Percentiles rank a stretch among this genome's conserved stretches.
These are phyloP conservation scores for Anoplopoma fimbria DNA, from an alignment of 2,113 vertebrate species.

Conservation along the genomic window DNA sequence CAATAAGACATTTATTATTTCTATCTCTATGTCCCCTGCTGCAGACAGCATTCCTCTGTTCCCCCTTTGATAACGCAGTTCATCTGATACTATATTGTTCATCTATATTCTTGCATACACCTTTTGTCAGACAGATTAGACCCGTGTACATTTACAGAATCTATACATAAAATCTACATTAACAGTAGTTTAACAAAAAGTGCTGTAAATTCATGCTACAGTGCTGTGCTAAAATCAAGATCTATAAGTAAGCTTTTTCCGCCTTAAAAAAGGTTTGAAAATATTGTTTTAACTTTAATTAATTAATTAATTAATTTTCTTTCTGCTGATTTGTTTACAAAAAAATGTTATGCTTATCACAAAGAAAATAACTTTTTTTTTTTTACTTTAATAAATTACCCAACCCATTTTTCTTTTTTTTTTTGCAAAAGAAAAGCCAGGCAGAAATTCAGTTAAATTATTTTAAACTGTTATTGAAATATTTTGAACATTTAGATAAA, in stretches of 20 bases:
- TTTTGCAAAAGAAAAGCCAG: conserved; percentile 11
- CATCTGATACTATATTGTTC: background rate
- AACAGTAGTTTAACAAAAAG: conserved; percentile 71
- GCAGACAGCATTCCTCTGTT: background rate
- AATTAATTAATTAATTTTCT: no score
- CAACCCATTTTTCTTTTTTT: background rate
- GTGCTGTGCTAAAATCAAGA: conserved; percentile 75
- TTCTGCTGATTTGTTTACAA: conserved; percentile 28
- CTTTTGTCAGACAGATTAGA: conserved; percentile 34
- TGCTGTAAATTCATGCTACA: conserved; percentile 83
- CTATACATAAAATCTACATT: conserved; percentile 71
- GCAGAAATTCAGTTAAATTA: conserved; percentile 6
- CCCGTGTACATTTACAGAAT: conserved; percentile 50
- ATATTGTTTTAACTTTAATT: conserved; percentile 24
- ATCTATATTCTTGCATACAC: conserved; percentile 41
- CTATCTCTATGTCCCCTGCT: conserved; percentile 35
- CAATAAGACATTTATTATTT: conserved; percentile 48
- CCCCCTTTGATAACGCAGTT: conserved; percentile 21
- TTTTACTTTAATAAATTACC: background rate
- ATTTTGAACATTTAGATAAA: conserved; percentile 52
- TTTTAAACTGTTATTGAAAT: conserved; percentile 7
- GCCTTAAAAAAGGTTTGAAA: conserved; percentile 17
- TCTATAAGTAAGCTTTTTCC: conserved; percentile 19
- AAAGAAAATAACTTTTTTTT: conserved; percentile 20
- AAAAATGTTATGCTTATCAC: background rate